Conservation (phyloP, 2,797 vertebrate species). For the Centropyge bicolor region DNA sequence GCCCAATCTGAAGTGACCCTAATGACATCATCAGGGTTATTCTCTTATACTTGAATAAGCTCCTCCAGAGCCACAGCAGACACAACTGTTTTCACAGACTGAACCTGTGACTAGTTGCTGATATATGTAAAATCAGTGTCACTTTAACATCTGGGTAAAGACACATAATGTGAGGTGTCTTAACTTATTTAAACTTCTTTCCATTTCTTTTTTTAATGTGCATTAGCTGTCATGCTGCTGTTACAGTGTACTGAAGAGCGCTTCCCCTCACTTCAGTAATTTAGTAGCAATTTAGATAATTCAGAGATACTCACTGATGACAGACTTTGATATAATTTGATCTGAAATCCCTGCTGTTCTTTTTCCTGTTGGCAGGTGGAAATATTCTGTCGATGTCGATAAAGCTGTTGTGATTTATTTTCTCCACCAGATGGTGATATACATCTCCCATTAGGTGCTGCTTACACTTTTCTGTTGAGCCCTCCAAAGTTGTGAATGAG, state of each 20-base stretch:
- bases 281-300: not conserved
- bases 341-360: not conserved
- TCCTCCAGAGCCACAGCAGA: not conserved
- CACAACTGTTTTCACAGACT: not conserved
- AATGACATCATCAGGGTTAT: not conserved
- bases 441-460: not conserved
- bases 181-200: not conserved
- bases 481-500: conserved; percentile 62
- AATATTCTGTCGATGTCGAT: not conserved
- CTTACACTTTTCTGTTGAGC: not conserved
- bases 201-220: not conserved
- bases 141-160: not conserved
- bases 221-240: conserved; percentile 9
- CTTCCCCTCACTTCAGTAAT: not conserved
- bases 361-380: not conserved
- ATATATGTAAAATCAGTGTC: not conserved
- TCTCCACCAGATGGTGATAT: conserved; percentile 68
- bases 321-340: not conserved
- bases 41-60: not conserved
- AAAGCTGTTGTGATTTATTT: not conserved
- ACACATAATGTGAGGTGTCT: not conserved
- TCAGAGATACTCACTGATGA: not conserved
- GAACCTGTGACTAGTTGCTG: not conserved
- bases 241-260: not conserved
- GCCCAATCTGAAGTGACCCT: too few species aligned